Evolutionary conservation across 2,888 invertebrate species (phyloP), one percentile per base, ranked within the genome.

Genomic region (Microctonus brassicae): DNA sequence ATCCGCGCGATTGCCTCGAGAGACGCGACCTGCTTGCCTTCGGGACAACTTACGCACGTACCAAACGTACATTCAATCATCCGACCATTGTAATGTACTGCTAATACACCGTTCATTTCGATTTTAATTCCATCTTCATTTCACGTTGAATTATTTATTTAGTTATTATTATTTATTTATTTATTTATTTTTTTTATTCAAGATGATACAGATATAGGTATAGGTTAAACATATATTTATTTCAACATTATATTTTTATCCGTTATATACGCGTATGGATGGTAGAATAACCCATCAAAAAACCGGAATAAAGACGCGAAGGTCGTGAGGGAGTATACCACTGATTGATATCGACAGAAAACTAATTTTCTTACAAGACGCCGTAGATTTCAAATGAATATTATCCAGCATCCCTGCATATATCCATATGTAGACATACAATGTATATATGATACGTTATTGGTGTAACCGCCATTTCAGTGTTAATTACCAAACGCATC

Each of bases 1-100:
- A 76, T 69, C 73, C 75, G 67, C 26, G 9, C 75, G 76, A 76
- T 70, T 74, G 77, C 75, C 58, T 72, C 71, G 64, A 39, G 60
- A 61, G 47, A 47, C 47, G 17, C 47, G 47, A 47, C 47, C 17
- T 47, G 47, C 60, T 62, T 47, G 70, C 72, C 70, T 65, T 65
- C 62, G 57, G 68, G 53, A 72, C 69, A 69, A 74, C 75, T 60
- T 73, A 70, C 63, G 65, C 73, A 72, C 67, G 63, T 65, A 72
- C 63, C 47, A 29, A 73, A 72, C 47, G 62, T 73, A 75, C 67
- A 69, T 69, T 73, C 69, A 66, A 64, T 69, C 67, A 47, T 71
- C 20, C 65, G 65, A 60, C 65, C 70, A 68, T 55, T 42, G 64
- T 39, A 36, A 47, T 64, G 29, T 72, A 66, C 70, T 67, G 66